Base-by-base conservation (phyloP, 1,140 invertebrate genomes). In the Papilio polyxenes region DNA sequence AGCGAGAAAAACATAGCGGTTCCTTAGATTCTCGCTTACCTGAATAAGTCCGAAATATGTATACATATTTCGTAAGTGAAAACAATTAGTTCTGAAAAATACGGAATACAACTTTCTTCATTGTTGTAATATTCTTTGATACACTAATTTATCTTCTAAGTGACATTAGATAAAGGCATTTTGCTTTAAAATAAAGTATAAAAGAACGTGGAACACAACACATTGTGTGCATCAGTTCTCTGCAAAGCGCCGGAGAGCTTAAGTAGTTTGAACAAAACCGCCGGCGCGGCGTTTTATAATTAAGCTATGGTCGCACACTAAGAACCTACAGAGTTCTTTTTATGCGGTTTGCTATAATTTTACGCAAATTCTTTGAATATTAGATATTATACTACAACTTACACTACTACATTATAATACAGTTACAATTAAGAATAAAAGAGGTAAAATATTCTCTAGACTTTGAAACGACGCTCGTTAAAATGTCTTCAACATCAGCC, bases 201-300 rank as follows among this genome's bases (percentile, higher is more conserved):
- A 69, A 31, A 31, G 62, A 17, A 4, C 1, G 53, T 17, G 5
- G 5, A 37, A 8, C 10, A 31, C 9, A 65, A 7, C 23, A 69
- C 3, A 69, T 37, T 69, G 65, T 11, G 15, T 17, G 53, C 65
- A 69, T 69, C 65, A 69, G 65, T 69, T 37, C 65, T 9, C 13
- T 2, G 65, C 65, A 69, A 69, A 37, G 65, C 23, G 23, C 65
- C 31, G 65, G 65, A 65, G 20, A 69, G 65, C 65, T 69, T 69
- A 37, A 69, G 23, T 69, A 69, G 65, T 69, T 69, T 69, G 65
- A 69, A 65, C n/a, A 69, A 69, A 69, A 69, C 65, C 65, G 2
- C 62, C 10, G 8, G 31, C 31, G 65, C 31, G 65, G 65, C 65
- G 23, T 72, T 37, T 37, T 37, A 72, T 72, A 72, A 72, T 72